Evolutionary conservation across 2,888 invertebrate genomes (phyloP), one percentile per base, ranked within the genome.

Genomic region (Ptychoptera contaminata): DNA sequence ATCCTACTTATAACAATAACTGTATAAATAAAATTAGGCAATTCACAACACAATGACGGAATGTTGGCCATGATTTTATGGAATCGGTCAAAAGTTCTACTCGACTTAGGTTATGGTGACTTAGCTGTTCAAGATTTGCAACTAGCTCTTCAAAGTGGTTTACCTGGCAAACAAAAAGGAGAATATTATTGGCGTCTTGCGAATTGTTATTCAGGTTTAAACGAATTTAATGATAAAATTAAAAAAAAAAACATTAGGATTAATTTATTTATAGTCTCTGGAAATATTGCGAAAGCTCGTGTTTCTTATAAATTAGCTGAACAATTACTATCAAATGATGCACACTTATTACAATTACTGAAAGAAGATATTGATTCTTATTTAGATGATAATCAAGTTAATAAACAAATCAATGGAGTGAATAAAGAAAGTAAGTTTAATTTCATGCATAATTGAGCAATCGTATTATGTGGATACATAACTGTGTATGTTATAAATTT

Each of bases 181-280:
- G 75, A 78, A 47, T 77, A 81, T 49, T 83, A 79, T 56, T 73
- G 76, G 64, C 68, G 76, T 51, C 76, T 82, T 74, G 78, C 78
- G 0, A 70, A 77, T 45, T 80, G 81, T 48, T 81, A 82, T 54
- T 61, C 63, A 16, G 55, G 65, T 61, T 50, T 56, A 36, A 37
- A 32, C 2, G 23, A 30, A 14, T 37, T 12, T 37, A n/a, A 12
- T 16, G 15, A 44, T 9, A 35, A 16, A 16, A 37, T 9, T 6
- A 30, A 16, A 23, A 12, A 8, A 10, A 16, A 30, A 6, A 8
- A 23, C 3, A 14, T 12, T 9, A n/a, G n/a, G n/a, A n/a, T n/a
- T n/a, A 52, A 62, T 34, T 69, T 62, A 51, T 64, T 65, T 51
- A 54, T 60, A 70, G 76, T 70, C 10, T 60, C 76, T 48, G 71